Evolutionary conservation across 1,140 invertebrate genomes (phyloP).

Genomic region (Drosophila busckii): DNA sequence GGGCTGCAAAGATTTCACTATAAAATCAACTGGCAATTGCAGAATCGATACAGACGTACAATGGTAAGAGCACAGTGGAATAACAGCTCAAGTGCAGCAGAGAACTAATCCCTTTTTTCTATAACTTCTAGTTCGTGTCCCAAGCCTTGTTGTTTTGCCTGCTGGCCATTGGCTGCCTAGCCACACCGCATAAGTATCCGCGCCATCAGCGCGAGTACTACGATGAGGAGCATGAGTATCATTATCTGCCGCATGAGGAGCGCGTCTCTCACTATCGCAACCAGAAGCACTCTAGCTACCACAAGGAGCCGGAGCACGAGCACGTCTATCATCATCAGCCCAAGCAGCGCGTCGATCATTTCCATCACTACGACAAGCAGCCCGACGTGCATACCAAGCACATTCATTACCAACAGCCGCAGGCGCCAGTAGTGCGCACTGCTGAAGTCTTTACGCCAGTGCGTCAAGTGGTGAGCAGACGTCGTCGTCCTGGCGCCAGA

Average conservation of each 20-base stretch:
- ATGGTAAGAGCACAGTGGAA: slow-evolving; percentile 23
- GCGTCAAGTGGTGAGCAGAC: slow-evolving; percentile 39
- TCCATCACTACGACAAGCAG: slow-evolving; percentile 63
- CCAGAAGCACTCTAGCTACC: slow-evolving; percentile 60
- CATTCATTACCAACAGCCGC: slow-evolving; percentile 50
- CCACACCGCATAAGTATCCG: slow-evolving; percentile 45
- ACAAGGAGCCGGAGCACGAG: slow-evolving; percentile 42
- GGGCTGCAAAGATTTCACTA: not conserved
- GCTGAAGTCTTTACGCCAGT: slow-evolving; percentile 37
- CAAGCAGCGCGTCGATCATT: slow-evolving; percentile 57
- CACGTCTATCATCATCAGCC: slow-evolving; percentile 35
- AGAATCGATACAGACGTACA: slow-evolving; percentile 16
- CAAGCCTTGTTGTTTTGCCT: slow-evolving; percentile 32
- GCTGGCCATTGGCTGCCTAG: slow-evolving; percentile 29
- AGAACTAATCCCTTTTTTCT: not conserved
- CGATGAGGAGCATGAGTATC: slow-evolving; percentile 41
- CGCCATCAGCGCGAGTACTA: slow-evolving; percentile 48
- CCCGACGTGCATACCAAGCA: slow-evolving; percentile 58
- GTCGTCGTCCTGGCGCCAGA: slow-evolving; percentile 40
- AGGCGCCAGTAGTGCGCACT: slow-evolving; percentile 36
- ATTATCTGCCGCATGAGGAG: slow-evolving; percentile 44
- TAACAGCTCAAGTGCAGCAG: not conserved
- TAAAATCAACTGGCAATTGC: slow-evolving; percentile 5
- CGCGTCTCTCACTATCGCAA: slow-evolving; percentile 37
- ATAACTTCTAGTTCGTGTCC: slow-evolving; percentile 26